Conservation (phyloP, 2,797 vertebrate genomes). For the Anguilla megastoma region DNA sequence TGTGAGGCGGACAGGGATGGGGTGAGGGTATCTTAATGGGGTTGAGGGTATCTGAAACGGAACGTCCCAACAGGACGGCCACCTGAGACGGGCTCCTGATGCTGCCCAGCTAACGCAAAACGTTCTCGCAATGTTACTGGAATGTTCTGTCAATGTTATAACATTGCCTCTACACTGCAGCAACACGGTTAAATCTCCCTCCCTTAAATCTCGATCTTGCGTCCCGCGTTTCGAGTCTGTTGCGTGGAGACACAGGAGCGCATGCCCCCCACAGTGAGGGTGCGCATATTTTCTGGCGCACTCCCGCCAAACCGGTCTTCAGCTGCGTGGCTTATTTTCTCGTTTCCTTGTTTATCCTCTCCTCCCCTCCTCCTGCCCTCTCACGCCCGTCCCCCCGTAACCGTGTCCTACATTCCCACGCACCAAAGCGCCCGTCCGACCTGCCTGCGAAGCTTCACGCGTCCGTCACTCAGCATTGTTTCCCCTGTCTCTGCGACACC, state of each 20-base stretch:
- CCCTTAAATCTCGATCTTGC: no score
- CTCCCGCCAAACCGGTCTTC: neutral
- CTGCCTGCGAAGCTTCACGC: neutral
- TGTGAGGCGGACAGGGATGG: conserved; percentile 24
- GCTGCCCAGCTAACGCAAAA: no score
- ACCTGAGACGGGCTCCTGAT: neutral
- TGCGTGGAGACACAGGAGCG: neutral
- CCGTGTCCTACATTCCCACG: neutral
- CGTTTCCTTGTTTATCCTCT: neutral
- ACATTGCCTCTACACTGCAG: no score
- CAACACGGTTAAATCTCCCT: no score
- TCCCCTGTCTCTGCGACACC: neutral
- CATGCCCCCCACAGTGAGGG: neutral
- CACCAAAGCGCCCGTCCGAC: neutral
- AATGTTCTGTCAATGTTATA: no score
- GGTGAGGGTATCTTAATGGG: neutral
- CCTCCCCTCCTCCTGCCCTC: neutral
- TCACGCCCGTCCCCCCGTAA: neutral
- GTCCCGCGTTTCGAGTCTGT: neutral
- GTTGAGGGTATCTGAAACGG: neutral
- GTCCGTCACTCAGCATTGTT: neutral
- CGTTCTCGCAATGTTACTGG: no score
- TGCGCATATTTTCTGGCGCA: neutral
- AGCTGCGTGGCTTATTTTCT: neutral
- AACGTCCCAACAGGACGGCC: neutral